phyloP scores from a whole-genome alignment of 2,113 vertebrate genomes.

The Dermatemys mawii region DNA sequence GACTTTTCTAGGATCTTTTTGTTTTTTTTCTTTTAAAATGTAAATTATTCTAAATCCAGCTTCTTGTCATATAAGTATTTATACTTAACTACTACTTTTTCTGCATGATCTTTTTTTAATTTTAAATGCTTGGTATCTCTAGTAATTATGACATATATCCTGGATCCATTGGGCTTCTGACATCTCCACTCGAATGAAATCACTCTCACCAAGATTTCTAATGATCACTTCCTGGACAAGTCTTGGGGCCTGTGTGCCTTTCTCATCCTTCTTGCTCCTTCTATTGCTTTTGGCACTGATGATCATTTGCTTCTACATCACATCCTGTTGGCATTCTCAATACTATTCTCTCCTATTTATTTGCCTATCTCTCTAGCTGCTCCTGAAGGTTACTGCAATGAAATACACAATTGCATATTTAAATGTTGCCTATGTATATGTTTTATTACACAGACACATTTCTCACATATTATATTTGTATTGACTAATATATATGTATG shows the following conservation, averaged over 20 bases:
- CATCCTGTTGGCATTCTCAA: background rate
- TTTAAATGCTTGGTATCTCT: background rate
- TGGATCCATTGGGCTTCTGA: background rate
- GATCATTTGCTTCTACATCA: background rate
- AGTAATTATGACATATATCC: background rate
- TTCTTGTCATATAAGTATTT: conserved; percentile 9
- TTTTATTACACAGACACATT: background rate
- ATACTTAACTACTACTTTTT: background rate
- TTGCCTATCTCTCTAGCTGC: background rate
- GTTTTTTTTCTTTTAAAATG: conserved; percentile 36
- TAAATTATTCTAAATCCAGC: conserved; percentile 34
- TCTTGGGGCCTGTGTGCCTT: background rate
- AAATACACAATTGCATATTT: background rate
- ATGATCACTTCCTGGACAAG: background rate
- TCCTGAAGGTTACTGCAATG: background rate
- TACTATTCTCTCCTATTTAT: background rate
- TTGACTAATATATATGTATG: background rate
- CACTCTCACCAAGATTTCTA: background rate
- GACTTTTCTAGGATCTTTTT: conserved; percentile 23
- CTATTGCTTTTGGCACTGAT: background rate
- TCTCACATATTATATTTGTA: background rate
- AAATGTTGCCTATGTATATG: background rate
- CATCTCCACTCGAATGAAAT: background rate
- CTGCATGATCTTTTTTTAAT: background rate
- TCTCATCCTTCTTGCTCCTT: background rate